These are phyloP conservation scores for Drosophila punjabiensis DNA, from an alignment of 1,140 invertebrate species.

Conservation along the genomic window DNA sequence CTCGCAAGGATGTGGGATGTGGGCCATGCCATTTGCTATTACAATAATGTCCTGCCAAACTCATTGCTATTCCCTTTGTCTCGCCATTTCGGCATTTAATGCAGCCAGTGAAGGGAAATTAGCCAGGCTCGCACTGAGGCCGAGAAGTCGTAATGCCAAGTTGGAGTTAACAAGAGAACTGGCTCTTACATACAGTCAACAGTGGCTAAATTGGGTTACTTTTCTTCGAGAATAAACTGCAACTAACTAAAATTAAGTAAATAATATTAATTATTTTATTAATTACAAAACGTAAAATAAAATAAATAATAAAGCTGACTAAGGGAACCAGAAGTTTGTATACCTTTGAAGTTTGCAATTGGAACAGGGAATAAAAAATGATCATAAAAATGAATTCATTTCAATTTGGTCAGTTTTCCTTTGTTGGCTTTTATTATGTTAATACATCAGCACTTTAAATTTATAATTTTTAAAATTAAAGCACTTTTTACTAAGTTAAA, in stretches of 20 bases:
- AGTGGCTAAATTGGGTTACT: background rate
- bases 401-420: too few species aligned
- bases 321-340: too few species aligned
- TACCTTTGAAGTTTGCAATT: too few species aligned
- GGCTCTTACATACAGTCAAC: background rate
- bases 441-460: too few species aligned
- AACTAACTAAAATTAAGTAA: background rate
- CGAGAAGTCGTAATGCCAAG: background rate
- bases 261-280: background rate
- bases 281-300: background rate
- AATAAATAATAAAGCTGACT: background rate
- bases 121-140: background rate
- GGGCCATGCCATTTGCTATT: background rate
- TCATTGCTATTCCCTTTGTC: conserved; percentile 19
- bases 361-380: too few species aligned
- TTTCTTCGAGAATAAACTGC: background rate
- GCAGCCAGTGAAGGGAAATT: conserved; percentile 9
- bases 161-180: background rate
- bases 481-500: too few species aligned
- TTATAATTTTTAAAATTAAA: too few species aligned
- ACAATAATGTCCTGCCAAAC: conserved; percentile 5
- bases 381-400: too few species aligned
- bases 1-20: background rate
- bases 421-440: too few species aligned
- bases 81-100: background rate